Evolutionary conservation across 92 coral and sea anemone genomes (phyloP).

Genomic region (Hydrozoanthus gracilis): DNA sequence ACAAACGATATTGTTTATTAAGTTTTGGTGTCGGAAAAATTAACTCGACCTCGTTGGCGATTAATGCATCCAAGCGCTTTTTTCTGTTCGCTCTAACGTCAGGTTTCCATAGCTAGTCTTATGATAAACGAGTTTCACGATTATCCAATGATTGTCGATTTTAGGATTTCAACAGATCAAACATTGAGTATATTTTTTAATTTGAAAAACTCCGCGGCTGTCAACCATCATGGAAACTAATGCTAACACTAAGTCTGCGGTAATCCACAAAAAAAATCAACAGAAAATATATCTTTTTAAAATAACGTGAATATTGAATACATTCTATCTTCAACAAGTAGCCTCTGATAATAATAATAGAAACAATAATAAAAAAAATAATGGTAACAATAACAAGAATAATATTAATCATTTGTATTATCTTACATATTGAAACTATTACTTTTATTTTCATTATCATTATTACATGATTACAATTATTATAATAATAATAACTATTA

Average conservation of each 20-base stretch:
- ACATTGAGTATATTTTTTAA: not conserved
- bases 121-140: not conserved
- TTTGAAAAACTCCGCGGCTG: not conserved
- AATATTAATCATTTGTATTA: no score
- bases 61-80: not conserved
- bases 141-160: not conserved
- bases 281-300: not conserved
- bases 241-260: not conserved
- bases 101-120: not conserved
- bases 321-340: not conserved
- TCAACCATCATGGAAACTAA: not conserved
- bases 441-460: no score
- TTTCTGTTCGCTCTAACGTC: not conserved
- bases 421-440: no score
- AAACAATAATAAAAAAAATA: no score
- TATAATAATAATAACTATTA: no score
- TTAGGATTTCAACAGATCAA: not conserved
- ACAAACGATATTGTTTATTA: no score
- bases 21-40: not conserved
- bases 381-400: no score
- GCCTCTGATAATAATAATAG: no score
- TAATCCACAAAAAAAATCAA: not conserved
- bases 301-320: not conserved
- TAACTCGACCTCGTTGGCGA: not conserved
- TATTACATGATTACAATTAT: no score